Conservation (phyloP, 1,140 invertebrate genomes). For the Globodera rostochiensis region DNA sequence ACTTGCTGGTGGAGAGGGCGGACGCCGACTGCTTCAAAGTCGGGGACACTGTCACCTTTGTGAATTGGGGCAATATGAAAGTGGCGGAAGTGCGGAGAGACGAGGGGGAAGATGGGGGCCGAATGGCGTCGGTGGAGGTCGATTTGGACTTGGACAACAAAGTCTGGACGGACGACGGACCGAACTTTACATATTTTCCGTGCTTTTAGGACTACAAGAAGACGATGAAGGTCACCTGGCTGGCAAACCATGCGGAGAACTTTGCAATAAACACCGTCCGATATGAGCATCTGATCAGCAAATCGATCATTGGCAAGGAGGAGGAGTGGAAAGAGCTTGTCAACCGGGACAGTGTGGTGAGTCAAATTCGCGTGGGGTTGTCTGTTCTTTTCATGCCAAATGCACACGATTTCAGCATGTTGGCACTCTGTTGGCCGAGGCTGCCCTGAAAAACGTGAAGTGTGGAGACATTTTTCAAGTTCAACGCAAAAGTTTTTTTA, state of each 20-base stretch:
- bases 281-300: slow-evolving; percentile 94
- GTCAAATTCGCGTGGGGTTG: slow-evolving; percentile 30
- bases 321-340: slow-evolving; percentile 95
- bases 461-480: slow-evolving; percentile 94
- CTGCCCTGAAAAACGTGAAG: slow-evolving; percentile 78
- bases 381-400: slow-evolving; percentile 1
- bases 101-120: slow-evolving; percentile 68
- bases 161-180: slow-evolving; percentile 24
- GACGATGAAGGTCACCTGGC: slow-evolving; percentile 93
- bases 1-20: slow-evolving; percentile 81
- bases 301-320: slow-evolving; percentile 87
- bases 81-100: slow-evolving; percentile 80
- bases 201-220: slow-evolving; percentile 69
- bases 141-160: slow-evolving; percentile 69
- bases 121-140: slow-evolving; percentile 77
- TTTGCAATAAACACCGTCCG: slow-evolving; percentile 85
- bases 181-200: too few species aligned
- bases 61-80: slow-evolving; percentile 95
- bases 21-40: slow-evolving; percentile 84
- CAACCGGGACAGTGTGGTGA: slow-evolving; percentile 82
- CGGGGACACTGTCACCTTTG: slow-evolving; percentile 92
- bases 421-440: slow-evolving; percentile 81
- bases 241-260: slow-evolving; percentile 73
- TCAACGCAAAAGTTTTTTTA: slow-evolving; percentile 90
- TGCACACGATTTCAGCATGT: slow-evolving; percentile 55